Conservation (phyloP, 2,888 invertebrate species). For the Andrena fulva region DNA sequence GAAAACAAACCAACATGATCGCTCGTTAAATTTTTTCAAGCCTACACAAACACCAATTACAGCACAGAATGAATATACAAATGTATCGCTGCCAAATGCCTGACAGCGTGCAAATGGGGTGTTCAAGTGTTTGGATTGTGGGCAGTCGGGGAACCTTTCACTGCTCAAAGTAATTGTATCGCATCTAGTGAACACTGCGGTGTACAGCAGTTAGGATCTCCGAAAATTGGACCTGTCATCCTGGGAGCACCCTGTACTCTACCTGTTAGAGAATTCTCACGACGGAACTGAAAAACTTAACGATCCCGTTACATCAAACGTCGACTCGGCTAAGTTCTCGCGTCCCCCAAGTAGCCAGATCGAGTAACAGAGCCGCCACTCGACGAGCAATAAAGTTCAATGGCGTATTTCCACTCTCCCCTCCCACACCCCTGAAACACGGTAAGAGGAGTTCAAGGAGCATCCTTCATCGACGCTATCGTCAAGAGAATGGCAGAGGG, state of each 20-base stretch:
- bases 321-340: background rate
- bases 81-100: background rate
- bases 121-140: too few relatives aligned
- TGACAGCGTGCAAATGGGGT: background rate
- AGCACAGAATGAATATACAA: background rate
- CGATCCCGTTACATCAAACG: background rate
- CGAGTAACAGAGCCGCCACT: conserved; percentile 36
- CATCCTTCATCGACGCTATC: conserved; percentile 39
- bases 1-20: conserved; percentile 55
- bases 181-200: too few relatives aligned
- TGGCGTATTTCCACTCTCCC: conserved; percentile 56
- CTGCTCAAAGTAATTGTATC: too few relatives aligned
- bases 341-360: conserved; percentile 2
- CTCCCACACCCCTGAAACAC: conserved; percentile 36
- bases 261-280: background rate
- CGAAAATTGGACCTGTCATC: too few relatives aligned
- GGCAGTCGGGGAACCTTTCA: too few relatives aligned
- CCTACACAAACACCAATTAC: conserved; percentile 8
- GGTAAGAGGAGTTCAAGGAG: conserved; percentile 52
- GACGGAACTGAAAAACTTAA: background rate
- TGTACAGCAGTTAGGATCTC: too few relatives aligned
- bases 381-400: conserved; percentile 58
- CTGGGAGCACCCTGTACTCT: background rate
- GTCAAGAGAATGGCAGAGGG: conserved; percentile 19
- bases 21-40: conserved; percentile 27